Percentiles rank a stretch among this genome's conserved stretches.
Conservation (phyloP, 1,140 invertebrate genomes). For the Chelonus insularis region DNA sequence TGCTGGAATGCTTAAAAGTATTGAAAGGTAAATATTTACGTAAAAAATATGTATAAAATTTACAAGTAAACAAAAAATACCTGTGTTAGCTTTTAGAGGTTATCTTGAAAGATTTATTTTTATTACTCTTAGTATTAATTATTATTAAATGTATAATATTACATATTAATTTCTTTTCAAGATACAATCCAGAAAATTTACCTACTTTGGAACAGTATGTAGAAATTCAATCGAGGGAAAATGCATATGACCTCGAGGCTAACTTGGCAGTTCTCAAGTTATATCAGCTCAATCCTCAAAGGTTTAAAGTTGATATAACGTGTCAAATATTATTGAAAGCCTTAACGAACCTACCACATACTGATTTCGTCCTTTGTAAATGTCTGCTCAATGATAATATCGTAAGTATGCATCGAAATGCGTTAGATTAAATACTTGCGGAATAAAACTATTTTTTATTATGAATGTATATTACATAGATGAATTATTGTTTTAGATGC, state of each 20-base stretch:
- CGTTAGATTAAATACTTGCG: too few relatives aligned
- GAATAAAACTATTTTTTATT: too few relatives aligned
- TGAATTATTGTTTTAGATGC: constrained; percentile 68
- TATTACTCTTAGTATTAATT: too few relatives aligned
- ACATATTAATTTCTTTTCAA: constrained; percentile 57
- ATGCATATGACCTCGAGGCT: constrained; percentile 94
- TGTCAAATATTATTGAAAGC: constrained; percentile 89
- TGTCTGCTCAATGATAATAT: constrained; percentile 86
- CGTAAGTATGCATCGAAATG: too few relatives aligned
- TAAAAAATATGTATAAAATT: too few relatives aligned
- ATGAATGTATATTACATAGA: too few relatives aligned
- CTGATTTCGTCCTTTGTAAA: constrained; percentile 96
- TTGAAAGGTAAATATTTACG: too few relatives aligned
- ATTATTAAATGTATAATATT: too few relatives aligned
- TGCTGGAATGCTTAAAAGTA: too few relatives aligned
- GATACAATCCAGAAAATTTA: constrained; percentile 94
- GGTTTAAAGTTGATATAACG: constrained; percentile 82
- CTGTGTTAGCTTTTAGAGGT: too few relatives aligned
- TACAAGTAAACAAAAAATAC: too few relatives aligned
- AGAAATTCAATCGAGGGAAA: constrained; percentile 88
- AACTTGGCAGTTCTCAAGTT: constrained; percentile 90
- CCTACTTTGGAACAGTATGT: constrained; percentile 89
- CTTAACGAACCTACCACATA: constrained; percentile 93
- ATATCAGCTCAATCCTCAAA: constrained; percentile 93
- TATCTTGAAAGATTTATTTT: too few relatives aligned